Evolutionary conservation across 2,797 vertebrate genomes (phyloP), one percentile per base, ranked within the genome.

Genomic region (Malurus splendens): DNA sequence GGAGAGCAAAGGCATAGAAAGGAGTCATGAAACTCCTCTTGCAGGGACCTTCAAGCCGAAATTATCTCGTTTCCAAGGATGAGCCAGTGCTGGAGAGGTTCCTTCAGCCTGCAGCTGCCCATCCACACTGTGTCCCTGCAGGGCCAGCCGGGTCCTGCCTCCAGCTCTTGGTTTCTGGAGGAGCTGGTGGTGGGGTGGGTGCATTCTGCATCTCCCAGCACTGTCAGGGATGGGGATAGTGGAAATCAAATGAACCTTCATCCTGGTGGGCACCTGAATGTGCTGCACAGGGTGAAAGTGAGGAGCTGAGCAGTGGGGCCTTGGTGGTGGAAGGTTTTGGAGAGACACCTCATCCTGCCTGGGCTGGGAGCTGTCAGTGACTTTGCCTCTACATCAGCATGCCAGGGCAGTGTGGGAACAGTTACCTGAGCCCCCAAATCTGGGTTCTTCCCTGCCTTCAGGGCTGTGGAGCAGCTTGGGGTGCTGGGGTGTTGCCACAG

Each of bases 331-430:
- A 36, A 30, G 15, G 54, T 38, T 86, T 93, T 64, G 64, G 47
- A 68, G 51, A 54, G 39, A 33, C 25, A 17, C 27, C 42, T 77
- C 82, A 55, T 15, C 14, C 52, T 79, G 52, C 16, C 51, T 2
- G 5, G 51, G 32, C 67, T 82, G 64, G 28, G 10, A 72, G 42
- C 42, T 4, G 12, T 3, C 19, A 12, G 44, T 7, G 19, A n/a
- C 12, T 44, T 52, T 8, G 1, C n/a, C 45, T 54, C 24, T 39
- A 1, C 0, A 0, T 45, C 36, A 68, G 18, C 0, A 0, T 66
- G 54, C 33, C 0, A 0, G n/a, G 50, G 33, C n/a, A 27, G 14
- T 13, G 17, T 13, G 42, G 38, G 33, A 27, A 4, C 38, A 70
- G 42, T 38, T 18, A 32, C 32, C 51, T 28, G 55, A 68, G 51